These are phyloP conservation scores for Lutraria rhynchaena DNA, from an alignment of 1,140 invertebrate genomes.

Conservation along the genomic window DNA sequence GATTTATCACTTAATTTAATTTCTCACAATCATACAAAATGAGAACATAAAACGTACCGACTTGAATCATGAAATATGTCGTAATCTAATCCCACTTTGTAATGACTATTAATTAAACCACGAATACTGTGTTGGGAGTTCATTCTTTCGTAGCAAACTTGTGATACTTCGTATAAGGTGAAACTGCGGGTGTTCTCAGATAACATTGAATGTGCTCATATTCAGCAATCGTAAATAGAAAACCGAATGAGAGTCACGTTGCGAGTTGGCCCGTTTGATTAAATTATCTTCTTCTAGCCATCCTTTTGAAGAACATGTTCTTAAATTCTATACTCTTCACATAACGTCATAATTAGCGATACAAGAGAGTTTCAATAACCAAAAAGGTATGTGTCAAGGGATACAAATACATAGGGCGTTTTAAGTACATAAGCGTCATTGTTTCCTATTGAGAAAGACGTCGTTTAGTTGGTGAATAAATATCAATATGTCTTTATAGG, in stretches of 20 bases:
- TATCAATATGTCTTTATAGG: slow-evolving; percentile 57
- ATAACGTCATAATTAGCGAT: slow-evolving; percentile 55
- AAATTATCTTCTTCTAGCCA: slow-evolving; percentile 59
- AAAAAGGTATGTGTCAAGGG: slow-evolving; percentile 48
- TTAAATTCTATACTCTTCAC: slow-evolving; percentile 7
- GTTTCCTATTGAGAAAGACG: slow-evolving; percentile 13
- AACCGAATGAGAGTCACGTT: slow-evolving; percentile 26
- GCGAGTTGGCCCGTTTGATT: slow-evolving; percentile 57
- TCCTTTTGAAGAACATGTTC: slow-evolving; percentile 44
- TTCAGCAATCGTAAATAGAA: slow-evolving; percentile 22
- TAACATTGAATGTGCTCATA: slow-evolving; percentile 38
- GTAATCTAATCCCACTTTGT: no score
- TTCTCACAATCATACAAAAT: no score
- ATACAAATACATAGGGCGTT: slow-evolving; percentile 41
- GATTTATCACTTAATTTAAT: no score
- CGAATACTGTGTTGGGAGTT: no score
- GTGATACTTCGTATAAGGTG: no score
- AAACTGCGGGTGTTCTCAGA: slow-evolving; percentile 23
- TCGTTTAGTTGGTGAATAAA: slow-evolving; percentile 31
- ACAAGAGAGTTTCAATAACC: slow-evolving; percentile 24
- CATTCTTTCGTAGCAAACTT: no score
- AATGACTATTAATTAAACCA: no score
- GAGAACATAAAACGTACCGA: no score
- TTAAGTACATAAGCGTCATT: slow-evolving; percentile 4
- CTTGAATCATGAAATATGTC: no score